These are phyloP conservation scores for Phataginus tetradactyla DNA, from an alignment of 2,797 vertebrate genomes.

Conservation along the genomic window DNA sequence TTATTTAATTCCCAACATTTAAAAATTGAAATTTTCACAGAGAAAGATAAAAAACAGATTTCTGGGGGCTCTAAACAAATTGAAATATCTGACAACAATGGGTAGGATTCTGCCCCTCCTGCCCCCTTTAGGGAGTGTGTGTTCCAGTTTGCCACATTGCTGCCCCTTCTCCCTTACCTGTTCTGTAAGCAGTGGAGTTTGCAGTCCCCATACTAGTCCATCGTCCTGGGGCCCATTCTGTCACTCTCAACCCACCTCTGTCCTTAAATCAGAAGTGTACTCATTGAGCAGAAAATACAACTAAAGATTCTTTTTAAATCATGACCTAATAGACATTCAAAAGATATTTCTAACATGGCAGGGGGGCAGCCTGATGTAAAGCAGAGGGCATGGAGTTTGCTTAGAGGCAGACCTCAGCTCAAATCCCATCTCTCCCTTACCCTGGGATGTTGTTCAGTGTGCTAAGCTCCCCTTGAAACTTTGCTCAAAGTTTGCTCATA, in stretches of 20 bases:
- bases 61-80: background rate
- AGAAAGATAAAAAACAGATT: conserved; percentile 12
- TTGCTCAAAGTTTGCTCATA: background rate
- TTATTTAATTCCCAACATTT: background rate
- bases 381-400: background rate
- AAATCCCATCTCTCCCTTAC: background rate
- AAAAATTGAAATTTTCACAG: background rate
- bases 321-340: background rate
- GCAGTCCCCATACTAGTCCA: background rate
- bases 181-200: background rate
- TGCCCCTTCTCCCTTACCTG: background rate
- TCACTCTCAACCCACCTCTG: background rate
- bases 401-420: background rate
- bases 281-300: background rate
- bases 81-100: background rate
- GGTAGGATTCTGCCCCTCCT: background rate
- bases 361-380: background rate
- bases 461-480: conserved; percentile 17
- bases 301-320: background rate
- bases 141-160: background rate
- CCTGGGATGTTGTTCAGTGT: background rate
- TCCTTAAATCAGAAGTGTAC: background rate
- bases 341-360: background rate
- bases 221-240: background rate
- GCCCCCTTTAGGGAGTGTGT: background rate